Percentiles rank a stretch among this genome's conserved stretches.
phyloP scores from a whole-genome alignment of 2,113 vertebrate species.

The Myotis davidii region DNA sequence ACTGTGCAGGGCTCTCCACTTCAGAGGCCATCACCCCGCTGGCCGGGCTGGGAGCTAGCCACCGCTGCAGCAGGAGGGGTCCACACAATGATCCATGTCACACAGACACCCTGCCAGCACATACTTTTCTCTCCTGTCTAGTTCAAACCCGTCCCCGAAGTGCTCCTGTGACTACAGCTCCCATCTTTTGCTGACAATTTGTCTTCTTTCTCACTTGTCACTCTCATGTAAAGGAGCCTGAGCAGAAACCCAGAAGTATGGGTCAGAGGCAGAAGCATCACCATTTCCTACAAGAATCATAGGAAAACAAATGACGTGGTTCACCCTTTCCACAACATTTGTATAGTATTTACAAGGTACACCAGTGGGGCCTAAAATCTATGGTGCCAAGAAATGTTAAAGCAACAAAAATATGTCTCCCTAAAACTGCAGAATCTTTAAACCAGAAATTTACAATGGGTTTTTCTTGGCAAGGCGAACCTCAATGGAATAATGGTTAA shows the following conservation, averaged over 20 bases:
- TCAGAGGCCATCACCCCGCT: conserved; percentile 19
- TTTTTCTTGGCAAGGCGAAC: conserved; percentile 85
- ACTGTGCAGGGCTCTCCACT: conserved; percentile 31
- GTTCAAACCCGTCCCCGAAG: conserved; percentile 9
- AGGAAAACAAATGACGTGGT: conserved; percentile 56
- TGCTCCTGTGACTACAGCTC: conserved; percentile 17
- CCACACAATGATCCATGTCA: conserved; percentile 15
- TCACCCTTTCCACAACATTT: conserved; percentile 46
- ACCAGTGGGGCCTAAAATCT: conserved; percentile 29
- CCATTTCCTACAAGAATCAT: conserved; percentile 21
- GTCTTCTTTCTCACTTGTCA: not conserved
- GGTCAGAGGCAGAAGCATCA: not conserved
- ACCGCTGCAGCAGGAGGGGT: not conserved
- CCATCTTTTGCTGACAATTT: not conserved
- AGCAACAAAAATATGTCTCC: conserved; percentile 71
- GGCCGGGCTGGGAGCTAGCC: conserved; percentile 54
- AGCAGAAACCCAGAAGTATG: conserved; percentile 73
- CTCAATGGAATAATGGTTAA: conserved; percentile 81
- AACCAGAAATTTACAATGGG: conserved; percentile 83
- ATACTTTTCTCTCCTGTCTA: not conserved
- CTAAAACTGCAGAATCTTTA: conserved; percentile 71
- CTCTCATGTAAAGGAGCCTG: conserved; percentile 52
- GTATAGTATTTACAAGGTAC: conserved; percentile 72
- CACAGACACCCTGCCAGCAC: not conserved
- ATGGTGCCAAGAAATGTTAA: conserved; percentile 77